phyloP scores from a whole-genome alignment of 2,888 invertebrate species.

The Iselma pallidipennis region DNA sequence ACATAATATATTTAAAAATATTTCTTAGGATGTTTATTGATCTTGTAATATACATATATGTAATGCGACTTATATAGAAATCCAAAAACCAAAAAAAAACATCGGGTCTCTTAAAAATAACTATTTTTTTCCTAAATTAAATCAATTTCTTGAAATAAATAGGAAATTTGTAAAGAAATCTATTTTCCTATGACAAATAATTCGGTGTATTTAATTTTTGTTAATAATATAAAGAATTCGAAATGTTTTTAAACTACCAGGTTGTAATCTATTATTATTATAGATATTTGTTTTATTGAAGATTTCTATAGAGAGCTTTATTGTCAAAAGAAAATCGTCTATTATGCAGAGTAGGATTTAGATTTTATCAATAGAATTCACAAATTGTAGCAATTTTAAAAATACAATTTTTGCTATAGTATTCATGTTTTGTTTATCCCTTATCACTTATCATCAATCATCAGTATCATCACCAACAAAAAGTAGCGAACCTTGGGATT shows the following conservation, averaged over 20 bases:
- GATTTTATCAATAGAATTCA: constrained; percentile 28
- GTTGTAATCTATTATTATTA: background rate
- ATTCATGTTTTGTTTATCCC: background rate
- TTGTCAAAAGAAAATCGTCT: constrained; percentile 36
- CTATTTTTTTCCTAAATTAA: background rate
- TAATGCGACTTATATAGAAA: constrained; percentile 22
- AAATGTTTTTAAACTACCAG: background rate
- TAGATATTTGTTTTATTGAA: constrained; percentile 23
- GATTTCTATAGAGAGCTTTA: constrained; percentile 27
- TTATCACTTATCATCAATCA: background rate
- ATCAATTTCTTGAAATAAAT: constrained; percentile 20
- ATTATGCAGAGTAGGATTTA: constrained; percentile 36
- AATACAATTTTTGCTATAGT: constrained; percentile 44
- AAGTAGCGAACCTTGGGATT: background rate
- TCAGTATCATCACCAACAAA: background rate
- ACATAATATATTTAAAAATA: constrained; percentile 1
- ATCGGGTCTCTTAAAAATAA: background rate
- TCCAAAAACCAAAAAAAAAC: background rate
- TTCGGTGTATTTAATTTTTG: constrained; percentile 9
- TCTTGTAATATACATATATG: constrained; percentile 21
- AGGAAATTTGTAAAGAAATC: constrained; percentile 25
- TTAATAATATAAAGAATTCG: constrained; percentile 3
- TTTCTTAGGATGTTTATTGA: constrained; percentile 23
- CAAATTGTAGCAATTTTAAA: constrained; percentile 40
- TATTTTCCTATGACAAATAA: constrained; percentile 28